Conservation (phyloP, 2,888 invertebrate species). For the Hermaeophaga mercurialis region DNA sequence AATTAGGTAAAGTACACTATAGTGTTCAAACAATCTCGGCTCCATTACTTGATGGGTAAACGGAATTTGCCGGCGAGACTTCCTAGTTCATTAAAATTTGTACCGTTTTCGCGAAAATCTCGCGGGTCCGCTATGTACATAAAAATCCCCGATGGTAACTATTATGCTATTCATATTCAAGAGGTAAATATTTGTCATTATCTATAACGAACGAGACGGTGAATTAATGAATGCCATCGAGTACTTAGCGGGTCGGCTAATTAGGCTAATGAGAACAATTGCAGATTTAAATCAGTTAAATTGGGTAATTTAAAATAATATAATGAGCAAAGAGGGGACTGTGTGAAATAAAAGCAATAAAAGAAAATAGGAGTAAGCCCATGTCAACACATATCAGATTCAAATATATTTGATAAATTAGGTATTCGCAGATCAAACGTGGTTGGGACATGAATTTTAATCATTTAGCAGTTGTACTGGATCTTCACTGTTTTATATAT, state of each 20-base stretch:
- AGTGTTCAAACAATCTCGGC: not conserved
- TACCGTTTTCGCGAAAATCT: not conserved
- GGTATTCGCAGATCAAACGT: too few species aligned
- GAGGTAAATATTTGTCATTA: not conserved
- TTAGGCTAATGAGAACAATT: not conserved
- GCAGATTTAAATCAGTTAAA: not conserved
- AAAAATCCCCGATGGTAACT: not conserved
- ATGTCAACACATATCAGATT: too few species aligned
- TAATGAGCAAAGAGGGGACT: too few species aligned
- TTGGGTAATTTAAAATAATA: too few species aligned
- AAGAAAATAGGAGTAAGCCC: too few species aligned
- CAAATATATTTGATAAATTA: too few species aligned
- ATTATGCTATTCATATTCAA: not conserved
- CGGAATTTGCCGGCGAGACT: not conserved
- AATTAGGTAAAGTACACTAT: too few species aligned
- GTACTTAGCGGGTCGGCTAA: not conserved
- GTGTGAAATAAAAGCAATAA: too few species aligned
- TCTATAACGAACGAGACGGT: not conserved
- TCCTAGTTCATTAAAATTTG: not conserved
- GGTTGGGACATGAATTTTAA: too few species aligned
- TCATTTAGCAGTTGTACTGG: too few species aligned
- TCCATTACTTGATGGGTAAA: not conserved
- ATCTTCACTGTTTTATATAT: too few species aligned
- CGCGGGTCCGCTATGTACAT: not conserved
- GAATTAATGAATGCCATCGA: not conserved